A percentile compares a stretch with the other conserved stretches of the same genome.
phyloP scores from a whole-genome alignment of 2,888 invertebrate genomes.

The Dione juno region DNA sequence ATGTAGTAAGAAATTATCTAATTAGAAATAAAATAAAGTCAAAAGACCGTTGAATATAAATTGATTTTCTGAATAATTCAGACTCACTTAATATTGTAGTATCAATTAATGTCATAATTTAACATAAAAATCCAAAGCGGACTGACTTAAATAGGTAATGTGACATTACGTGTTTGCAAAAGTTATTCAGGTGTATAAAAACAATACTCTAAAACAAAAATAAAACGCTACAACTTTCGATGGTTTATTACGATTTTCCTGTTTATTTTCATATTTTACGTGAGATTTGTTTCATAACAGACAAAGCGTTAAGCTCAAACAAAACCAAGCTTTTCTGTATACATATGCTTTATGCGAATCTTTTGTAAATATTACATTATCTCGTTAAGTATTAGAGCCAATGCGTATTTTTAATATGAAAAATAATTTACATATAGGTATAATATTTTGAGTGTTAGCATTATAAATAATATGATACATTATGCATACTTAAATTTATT shows the following conservation, averaged over 20 bases:
- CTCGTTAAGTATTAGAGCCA: background rate
- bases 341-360: conserved; percentile 14
- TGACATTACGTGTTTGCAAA: background rate
- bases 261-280: conserved; percentile 25
- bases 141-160: background rate
- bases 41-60: too few relatives aligned
- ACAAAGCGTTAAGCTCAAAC: conserved; percentile 28
- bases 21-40: too few relatives aligned
- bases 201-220: conserved; percentile 2
- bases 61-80: too few relatives aligned
- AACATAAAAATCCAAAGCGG: background rate
- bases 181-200: conserved; percentile 8
- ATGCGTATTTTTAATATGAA: background rate
- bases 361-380: conserved; percentile 17
- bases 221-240: background rate
- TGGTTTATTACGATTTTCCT: conserved; percentile 11
- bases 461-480: too few relatives aligned
- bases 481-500: too few relatives aligned
- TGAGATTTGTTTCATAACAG: conserved; percentile 15
- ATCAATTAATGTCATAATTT: background rate
- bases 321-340: conserved; percentile 27
- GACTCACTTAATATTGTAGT: too few relatives aligned
- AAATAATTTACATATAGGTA: background rate
- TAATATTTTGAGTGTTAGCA: too few relatives aligned
- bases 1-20: too few relatives aligned